Conservation (phyloP, 2,797 vertebrate species). For the Anas bahamensis region DNA sequence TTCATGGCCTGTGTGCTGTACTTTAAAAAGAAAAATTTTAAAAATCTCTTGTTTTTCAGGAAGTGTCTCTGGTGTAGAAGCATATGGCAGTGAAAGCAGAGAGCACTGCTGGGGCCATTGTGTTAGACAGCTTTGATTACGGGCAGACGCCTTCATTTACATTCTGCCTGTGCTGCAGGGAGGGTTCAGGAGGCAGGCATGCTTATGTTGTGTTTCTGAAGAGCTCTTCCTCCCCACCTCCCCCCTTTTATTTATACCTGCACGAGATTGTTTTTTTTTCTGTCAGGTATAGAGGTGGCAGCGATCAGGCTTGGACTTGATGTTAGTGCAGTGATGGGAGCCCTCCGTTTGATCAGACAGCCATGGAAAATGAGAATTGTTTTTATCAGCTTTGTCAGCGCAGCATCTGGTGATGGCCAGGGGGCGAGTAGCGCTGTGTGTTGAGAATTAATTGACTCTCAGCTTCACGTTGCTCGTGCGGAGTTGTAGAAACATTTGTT, state of each 20-base stretch:
- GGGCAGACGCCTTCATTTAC: not conserved
- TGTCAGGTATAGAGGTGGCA: not conserved
- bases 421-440: not conserved
- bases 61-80: not conserved
- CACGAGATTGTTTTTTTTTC: not conserved
- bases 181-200: not conserved
- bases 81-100: not conserved
- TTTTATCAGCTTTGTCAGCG: slow-evolving; percentile 2
- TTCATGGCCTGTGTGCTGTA: not conserved
- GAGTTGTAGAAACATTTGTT: not conserved
- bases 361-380: not conserved
- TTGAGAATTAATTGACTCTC: slow-evolving; percentile 49
- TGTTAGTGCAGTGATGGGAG: not conserved
- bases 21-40: not conserved
- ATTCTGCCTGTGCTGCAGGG: not conserved
- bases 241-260: not conserved
- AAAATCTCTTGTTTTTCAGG: not conserved
- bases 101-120: not conserved
- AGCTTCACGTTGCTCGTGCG: not conserved
- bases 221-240: not conserved
- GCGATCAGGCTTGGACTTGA: not conserved
- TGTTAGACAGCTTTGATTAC: not conserved
- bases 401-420: slow-evolving; percentile 36
- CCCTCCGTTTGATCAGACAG: slow-evolving; percentile 13
- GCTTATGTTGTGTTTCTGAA: not conserved